Conservation (phyloP, 2,888 invertebrate genomes). For the Cephus pygmeus region DNA sequence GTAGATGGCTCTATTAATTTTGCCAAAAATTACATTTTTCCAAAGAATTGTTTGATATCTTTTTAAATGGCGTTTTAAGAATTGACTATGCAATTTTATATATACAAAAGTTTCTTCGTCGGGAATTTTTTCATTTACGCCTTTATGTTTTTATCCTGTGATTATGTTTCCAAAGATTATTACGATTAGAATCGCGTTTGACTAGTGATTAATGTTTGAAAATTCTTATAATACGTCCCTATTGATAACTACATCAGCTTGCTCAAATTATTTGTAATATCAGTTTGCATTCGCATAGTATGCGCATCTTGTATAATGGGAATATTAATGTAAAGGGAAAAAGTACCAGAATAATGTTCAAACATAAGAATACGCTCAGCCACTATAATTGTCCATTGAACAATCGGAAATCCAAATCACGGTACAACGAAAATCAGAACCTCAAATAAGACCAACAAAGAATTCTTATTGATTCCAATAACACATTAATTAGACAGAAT, state of each 20-base stretch:
- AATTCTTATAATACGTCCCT: not conserved
- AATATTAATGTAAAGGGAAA: not conserved
- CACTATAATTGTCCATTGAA: not conserved
- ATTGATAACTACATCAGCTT: slow-evolving; percentile 7
- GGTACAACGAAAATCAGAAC: slow-evolving; percentile 15
- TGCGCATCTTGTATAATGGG: not conserved
- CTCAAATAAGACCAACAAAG: not conserved
- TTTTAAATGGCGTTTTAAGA: not conserved
- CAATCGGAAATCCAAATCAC: slow-evolving; percentile 8
- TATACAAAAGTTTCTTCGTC: no score
- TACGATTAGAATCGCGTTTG: not conserved
- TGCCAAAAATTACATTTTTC: not conserved
- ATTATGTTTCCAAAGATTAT: not conserved
- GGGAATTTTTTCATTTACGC: not conserved
- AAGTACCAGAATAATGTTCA: not conserved
- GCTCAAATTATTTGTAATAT: slow-evolving; percentile 17
- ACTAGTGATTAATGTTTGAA: not conserved
- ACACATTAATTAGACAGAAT: not conserved
- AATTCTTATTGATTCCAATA: slow-evolving; percentile 1
- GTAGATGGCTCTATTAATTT: not conserved
- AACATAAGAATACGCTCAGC: not conserved
- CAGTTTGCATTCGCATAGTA: not conserved
- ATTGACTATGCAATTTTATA: not conserved
- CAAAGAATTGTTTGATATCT: not conserved
- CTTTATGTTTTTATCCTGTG: not conserved